Percentiles rank a stretch among this genome's conserved stretches.
phyloP scores from a whole-genome alignment of 2,797 vertebrate species.

The Galago senegalensis region DNA sequence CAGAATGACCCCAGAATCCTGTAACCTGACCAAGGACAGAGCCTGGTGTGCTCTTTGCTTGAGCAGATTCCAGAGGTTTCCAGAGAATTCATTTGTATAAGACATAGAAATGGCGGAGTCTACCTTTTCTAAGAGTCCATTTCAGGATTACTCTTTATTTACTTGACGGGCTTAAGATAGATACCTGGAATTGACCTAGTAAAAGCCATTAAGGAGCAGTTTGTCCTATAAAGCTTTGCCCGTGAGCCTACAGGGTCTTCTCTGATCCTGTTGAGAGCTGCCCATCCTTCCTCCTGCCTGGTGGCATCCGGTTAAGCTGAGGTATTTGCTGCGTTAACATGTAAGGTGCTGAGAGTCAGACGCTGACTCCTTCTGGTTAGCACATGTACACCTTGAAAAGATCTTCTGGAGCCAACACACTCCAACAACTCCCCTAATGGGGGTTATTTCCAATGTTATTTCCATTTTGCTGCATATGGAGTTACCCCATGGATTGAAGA shows the following conservation, averaged over 20 bases:
- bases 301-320: background rate
- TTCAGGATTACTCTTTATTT: constrained; percentile 22
- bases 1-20: background rate
- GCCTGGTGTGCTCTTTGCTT: background rate
- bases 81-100: background rate
- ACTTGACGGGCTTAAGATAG: background rate
- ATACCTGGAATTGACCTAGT: background rate
- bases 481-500: no score
- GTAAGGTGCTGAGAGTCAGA: background rate
- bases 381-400: background rate
- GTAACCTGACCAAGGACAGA: background rate
- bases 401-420: background rate
- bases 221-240: background rate
- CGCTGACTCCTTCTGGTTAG: background rate
- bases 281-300: background rate
- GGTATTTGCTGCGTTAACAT: background rate
- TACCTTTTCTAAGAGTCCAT: background rate
- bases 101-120: background rate
- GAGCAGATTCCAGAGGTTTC: background rate
- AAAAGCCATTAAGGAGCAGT: background rate
- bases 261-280: background rate
- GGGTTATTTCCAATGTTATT: background rate
- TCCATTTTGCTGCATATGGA: no score
- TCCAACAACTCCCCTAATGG: background rate
- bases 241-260: background rate